Conservation (phyloP, 2,113 vertebrate species). For the Tragelaphus buxtoni region DNA sequence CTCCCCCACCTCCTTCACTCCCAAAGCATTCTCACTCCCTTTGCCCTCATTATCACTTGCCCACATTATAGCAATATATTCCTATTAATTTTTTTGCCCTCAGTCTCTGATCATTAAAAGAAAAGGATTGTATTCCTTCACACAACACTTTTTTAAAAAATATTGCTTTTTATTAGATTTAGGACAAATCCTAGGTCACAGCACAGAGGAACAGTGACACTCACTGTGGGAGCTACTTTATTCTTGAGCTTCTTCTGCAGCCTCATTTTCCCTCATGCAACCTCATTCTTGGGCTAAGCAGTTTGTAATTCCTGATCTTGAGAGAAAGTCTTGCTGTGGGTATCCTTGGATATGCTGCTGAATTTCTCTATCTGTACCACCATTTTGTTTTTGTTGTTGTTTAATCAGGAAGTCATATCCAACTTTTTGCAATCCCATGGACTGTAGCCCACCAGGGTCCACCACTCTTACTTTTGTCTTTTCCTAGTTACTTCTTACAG, state of each 20-base stretch:
- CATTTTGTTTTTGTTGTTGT: neutral
- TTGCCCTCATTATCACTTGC: neutral
- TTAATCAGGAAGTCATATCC: neutral
- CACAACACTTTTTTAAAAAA: fast-evolving
- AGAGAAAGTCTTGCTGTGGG: neutral
- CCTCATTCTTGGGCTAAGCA: neutral
- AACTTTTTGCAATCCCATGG: neutral
- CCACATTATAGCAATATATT: neutral
- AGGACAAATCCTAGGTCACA: neutral
- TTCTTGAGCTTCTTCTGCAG: neutral
- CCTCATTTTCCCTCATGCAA: neutral
- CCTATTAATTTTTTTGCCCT: neutral
- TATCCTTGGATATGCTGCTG: neutral
- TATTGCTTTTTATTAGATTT: neutral
- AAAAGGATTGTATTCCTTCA: neutral
- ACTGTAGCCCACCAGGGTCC: neutral
- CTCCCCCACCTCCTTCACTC: neutral
- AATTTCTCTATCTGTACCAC: neutral
- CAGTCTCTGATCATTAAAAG: neutral
- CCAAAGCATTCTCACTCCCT: fast-evolving
- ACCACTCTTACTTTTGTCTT: neutral
- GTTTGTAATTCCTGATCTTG: neutral
- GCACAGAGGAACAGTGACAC: neutral
- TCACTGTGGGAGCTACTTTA: fast-evolving
- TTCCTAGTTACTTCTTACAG: neutral